These are phyloP conservation scores for Platanista minor DNA, from an alignment of 2,113 vertebrate genomes.

Conservation along the genomic window DNA sequence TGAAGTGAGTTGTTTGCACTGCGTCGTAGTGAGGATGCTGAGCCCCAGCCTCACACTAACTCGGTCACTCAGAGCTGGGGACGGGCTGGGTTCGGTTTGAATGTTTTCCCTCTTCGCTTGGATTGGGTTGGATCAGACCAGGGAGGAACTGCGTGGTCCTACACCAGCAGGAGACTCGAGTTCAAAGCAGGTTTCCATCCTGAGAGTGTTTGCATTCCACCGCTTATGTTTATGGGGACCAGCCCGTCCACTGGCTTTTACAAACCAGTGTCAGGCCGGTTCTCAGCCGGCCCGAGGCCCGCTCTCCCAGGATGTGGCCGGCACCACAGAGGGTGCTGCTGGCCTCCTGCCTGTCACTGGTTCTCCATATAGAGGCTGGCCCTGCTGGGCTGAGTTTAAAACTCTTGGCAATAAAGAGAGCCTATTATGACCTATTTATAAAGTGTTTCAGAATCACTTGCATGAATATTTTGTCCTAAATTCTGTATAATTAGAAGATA, in stretches of 20 bases:
- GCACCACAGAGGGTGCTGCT: fast-evolving
- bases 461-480: slow-evolving; percentile 56
- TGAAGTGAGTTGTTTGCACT: not conserved
- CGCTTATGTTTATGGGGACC: fast-evolving
- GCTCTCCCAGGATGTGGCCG: fast-evolving
- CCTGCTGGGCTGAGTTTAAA: not conserved
- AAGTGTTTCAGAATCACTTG: slow-evolving; percentile 18
- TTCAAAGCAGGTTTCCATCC: not conserved
- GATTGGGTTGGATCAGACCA: fast-evolving
- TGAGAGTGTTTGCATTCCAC: fast-evolving
- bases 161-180: fast-evolving
- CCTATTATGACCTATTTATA: slow-evolving; percentile 42
- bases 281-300: fast-evolving
- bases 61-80: fast-evolving
- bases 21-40: fast-evolving
- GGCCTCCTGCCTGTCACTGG: not conserved
- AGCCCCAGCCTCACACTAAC: fast-evolving
- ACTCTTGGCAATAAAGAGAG: not conserved
- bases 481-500: slow-evolving; percentile 55
- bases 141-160: fast-evolving
- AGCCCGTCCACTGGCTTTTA: fast-evolving
- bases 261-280: fast-evolving
- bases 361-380: fast-evolving
- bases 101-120: fast-evolving
- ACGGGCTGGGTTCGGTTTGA: fast-evolving